Conservation (phyloP, 1,140 invertebrate genomes). For the Drosophila ohnishii region DNA sequence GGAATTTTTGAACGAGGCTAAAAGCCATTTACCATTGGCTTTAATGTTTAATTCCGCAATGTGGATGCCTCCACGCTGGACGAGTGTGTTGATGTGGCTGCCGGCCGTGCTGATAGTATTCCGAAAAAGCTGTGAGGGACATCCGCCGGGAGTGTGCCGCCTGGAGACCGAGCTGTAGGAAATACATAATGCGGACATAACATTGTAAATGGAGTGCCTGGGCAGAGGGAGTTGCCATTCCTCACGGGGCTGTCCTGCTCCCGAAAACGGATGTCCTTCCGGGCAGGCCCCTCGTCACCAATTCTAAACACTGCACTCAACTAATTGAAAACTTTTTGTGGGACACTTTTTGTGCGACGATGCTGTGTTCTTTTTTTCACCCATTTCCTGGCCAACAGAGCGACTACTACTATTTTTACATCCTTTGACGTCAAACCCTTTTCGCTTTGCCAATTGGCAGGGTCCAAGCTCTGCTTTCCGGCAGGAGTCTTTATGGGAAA, state of each 20-base stretch:
- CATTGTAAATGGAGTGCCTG: constrained; percentile 40
- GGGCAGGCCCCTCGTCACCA: constrained; percentile 12
- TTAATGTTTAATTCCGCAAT: constrained; percentile 30
- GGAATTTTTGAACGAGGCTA: constrained; percentile 11
- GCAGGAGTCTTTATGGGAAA: not conserved
- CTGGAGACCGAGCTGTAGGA: constrained; percentile 21
- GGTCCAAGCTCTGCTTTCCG: constrained; percentile 8
- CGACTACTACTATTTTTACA: constrained; percentile 17
- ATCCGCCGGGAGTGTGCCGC: constrained; percentile 53
- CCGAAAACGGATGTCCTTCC: constrained; percentile 13
- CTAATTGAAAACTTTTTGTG: constrained; percentile 66
- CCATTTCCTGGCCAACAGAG: constrained; percentile 12
- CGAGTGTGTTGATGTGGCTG: constrained; percentile 8
- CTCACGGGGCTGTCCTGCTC: constrained; percentile 16
- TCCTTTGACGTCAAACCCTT: constrained; percentile 67
- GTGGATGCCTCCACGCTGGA: constrained; percentile 6
- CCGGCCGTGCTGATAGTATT: constrained; percentile 31
- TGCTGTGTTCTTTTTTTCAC: not conserved
- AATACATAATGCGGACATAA: constrained; percentile 19
- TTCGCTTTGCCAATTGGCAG: constrained; percentile 42
- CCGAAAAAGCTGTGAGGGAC: constrained; percentile 33
- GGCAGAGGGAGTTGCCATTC: not conserved
- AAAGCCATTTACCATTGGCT: constrained; percentile 16
- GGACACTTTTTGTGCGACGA: constrained; percentile 34
- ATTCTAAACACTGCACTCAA: constrained; percentile 55